These are phyloP conservation scores for Standfussiana lucernea DNA, from an alignment of 2,888 invertebrate genomes.

Conservation along the genomic window DNA sequence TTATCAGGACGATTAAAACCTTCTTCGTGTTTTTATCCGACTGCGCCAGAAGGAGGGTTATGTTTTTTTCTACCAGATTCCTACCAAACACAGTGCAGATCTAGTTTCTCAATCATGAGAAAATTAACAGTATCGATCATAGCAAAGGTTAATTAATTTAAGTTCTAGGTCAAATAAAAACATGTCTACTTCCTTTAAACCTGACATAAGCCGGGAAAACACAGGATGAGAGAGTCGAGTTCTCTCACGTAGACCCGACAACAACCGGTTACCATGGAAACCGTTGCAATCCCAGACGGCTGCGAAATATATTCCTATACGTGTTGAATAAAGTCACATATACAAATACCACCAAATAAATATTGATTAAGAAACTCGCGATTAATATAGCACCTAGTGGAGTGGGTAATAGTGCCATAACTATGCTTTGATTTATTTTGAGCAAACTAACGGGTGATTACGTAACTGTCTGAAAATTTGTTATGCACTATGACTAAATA, in stretches of 20 bases:
- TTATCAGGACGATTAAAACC: background rate
- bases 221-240: slow-evolving; percentile 52
- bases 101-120: background rate
- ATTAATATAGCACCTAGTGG: slow-evolving; percentile 23
- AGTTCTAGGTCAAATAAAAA: slow-evolving; percentile 20
- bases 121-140: background rate
- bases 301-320: slow-evolving; percentile 44
- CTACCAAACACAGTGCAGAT: background rate
- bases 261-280: slow-evolving; percentile 59
- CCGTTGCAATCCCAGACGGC: slow-evolving; percentile 58
- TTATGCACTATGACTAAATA: slow-evolving; percentile 62
- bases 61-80: too few species aligned
- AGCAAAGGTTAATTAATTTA: slow-evolving; percentile 31
- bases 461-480: slow-evolving; percentile 75
- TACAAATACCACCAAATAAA: background rate
- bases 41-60: too few species aligned
- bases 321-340: slow-evolving; percentile 15
- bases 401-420: slow-evolving; percentile 39
- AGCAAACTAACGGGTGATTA: slow-evolving; percentile 60
- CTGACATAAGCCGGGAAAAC: slow-evolving; percentile 34
- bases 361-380: slow-evolving; percentile 2
- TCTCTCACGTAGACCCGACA: slow-evolving; percentile 47
- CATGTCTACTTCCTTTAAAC: slow-evolving; percentile 34
- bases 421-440: slow-evolving; percentile 57
- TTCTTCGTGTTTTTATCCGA: too few species aligned